These are phyloP conservation scores for Aphis craccivora DNA, from an alignment of 1,140 invertebrate genomes.

Conservation along the genomic window DNA sequence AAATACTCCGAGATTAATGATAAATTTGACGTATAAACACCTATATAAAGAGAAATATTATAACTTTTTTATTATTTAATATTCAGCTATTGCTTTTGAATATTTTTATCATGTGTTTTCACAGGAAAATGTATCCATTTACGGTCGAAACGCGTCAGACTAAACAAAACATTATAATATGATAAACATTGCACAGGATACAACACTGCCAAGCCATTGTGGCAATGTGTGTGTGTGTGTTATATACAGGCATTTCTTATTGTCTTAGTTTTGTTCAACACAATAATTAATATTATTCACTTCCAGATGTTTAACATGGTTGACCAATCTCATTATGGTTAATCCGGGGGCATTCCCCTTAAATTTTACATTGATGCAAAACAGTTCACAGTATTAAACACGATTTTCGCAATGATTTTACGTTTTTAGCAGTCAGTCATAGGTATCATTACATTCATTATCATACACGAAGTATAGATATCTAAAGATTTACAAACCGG, in stretches of 20 bases:
- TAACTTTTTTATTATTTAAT: not conserved
- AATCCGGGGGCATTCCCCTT: conserved; percentile 42
- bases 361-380: not conserved
- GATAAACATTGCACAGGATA: not conserved
- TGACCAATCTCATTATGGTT: not conserved
- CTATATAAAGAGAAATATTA: too few species aligned
- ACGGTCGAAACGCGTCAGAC: not conserved
- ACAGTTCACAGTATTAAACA: not conserved
- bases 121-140: not conserved
- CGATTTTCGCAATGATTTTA: conserved; percentile 37
- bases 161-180: not conserved
- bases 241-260: not conserved
- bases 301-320: conserved; percentile 34
- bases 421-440: not conserved
- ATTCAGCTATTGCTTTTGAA: not conserved
- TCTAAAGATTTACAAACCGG: not conserved
- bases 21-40: too few species aligned
- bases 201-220: not conserved
- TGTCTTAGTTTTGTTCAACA: not conserved
- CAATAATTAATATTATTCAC: not conserved
- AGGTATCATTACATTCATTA: not conserved
- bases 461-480: not conserved
- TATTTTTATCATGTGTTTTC: not conserved
- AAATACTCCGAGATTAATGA: too few species aligned
- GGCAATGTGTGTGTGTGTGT: not conserved